Conservation (phyloP, 37 sponge, comb jelly and placozoan species). For the Mnemiopsis leidyi region DNA sequence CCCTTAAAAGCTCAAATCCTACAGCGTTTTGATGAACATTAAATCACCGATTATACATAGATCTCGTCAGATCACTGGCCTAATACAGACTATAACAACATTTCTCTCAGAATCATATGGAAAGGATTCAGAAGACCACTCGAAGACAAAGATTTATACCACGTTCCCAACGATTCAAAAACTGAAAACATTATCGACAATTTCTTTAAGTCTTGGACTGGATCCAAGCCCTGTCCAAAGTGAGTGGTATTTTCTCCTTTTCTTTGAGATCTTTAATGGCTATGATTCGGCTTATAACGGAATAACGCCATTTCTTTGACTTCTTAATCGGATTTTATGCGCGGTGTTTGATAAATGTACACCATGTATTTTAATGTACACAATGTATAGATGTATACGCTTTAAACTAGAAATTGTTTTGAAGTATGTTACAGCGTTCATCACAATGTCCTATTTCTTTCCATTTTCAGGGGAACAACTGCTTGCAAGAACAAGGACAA, state of each 20-base stretch:
- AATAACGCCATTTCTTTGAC: neutral
- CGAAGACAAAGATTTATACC: constrained; percentile 4
- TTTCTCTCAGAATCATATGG: constrained; percentile 10
- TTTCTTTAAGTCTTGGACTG: neutral
- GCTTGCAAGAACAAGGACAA: neutral
- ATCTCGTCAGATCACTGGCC: no score
- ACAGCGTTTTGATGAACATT: no score
- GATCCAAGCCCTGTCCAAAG: constrained; percentile 24
- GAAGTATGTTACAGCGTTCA: no score
- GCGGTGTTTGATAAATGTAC: no score
- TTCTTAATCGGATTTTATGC: no score
- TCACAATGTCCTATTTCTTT: no score
- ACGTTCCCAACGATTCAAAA: neutral
- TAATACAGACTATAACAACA: neutral
- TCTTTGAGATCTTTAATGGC: neutral
- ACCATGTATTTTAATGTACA: no score
- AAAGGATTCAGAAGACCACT: constrained; percentile 18
- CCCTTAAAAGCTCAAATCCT: no score
- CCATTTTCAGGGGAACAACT: constrained; percentile 17
- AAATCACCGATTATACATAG: no score
- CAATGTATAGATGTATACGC: no score
- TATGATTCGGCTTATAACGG: neutral
- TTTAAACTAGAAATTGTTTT: no score
- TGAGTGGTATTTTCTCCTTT: constrained; percentile 5
- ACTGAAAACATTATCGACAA: neutral